These are phyloP conservation scores for Siniperca undulata DNA, from an alignment of 2,797 vertebrate genomes.

Conservation along the genomic window DNA sequence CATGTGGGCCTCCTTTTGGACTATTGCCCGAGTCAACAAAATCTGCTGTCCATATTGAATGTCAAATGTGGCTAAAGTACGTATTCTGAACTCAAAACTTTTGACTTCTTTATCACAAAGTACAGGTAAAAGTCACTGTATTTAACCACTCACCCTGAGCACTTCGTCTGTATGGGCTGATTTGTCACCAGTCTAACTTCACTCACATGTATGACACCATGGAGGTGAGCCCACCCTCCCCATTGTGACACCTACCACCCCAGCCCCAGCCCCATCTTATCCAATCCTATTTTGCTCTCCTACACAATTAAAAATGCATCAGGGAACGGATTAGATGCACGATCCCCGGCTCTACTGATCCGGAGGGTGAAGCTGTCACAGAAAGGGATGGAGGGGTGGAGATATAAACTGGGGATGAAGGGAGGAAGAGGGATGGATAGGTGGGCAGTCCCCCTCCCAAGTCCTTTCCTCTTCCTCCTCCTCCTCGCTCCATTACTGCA, in stretches of 20 bases:
- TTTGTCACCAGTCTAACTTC: slow-evolving; percentile 47
- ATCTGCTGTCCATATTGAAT: neutral
- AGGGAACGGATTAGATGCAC: slow-evolving; percentile 83
- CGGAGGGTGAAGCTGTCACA: slow-evolving; percentile 86
- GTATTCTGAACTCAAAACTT: neutral
- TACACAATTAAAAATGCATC: slow-evolving; percentile 87
- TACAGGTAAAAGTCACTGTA: neutral
- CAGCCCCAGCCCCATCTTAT: slow-evolving; percentile 20
- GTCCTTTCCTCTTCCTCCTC: slow-evolving; percentile 11
- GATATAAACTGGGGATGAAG: slow-evolving; percentile 51
- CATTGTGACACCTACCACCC: slow-evolving; percentile 47
- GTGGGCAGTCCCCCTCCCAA: slow-evolving; percentile 28
- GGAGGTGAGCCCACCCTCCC: slow-evolving; percentile 40
- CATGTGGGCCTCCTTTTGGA: neutral
- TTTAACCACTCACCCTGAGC: slow-evolving; percentile 22
- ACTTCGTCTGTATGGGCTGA: slow-evolving; percentile 57
- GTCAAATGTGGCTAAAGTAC: neutral
- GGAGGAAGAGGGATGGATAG: slow-evolving; percentile 51
- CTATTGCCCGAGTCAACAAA: neutral
- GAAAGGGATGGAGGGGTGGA: slow-evolving; percentile 49
- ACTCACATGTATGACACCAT: slow-evolving; percentile 25
- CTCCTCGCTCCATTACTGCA: slow-evolving; percentile 32
- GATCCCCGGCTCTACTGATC: slow-evolving; percentile 81
- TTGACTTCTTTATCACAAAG: slow-evolving; percentile 1
- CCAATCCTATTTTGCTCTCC: slow-evolving; percentile 53